A percentile compares a stretch with the other conserved stretches of the same genome.
phyloP scores from a whole-genome alignment of 2,797 vertebrate genomes.

The Carcharodon carcharias region DNA sequence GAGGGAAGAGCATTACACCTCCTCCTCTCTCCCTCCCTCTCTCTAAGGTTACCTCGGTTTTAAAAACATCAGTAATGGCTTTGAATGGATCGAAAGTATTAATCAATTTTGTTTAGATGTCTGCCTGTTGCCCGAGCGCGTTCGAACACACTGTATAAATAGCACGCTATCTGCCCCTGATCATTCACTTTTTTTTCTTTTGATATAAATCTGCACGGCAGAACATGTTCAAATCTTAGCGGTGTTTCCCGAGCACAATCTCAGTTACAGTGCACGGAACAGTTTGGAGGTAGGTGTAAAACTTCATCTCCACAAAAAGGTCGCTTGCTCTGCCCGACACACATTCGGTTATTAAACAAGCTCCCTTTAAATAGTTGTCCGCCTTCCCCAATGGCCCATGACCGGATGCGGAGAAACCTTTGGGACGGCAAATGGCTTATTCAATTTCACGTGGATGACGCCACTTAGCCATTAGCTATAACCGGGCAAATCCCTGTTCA shows the following conservation, averaged over 20 bases:
- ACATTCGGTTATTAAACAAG: slow-evolving; percentile 41
- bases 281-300: neutral
- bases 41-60: neutral
- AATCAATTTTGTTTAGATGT: neutral
- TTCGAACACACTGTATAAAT: neutral
- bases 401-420: slow-evolving; percentile 67
- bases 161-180: neutral
- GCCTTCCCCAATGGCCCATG: slow-evolving; percentile 55
- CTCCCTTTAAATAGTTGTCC: slow-evolving; percentile 38
- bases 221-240: neutral
- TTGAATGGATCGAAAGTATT: neutral
- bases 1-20: neutral
- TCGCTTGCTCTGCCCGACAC: slow-evolving; percentile 45
- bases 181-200: neutral
- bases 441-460: slow-evolving; percentile 75
- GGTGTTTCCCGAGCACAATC: neutral
- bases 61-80: neutral
- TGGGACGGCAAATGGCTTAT: slow-evolving; percentile 68
- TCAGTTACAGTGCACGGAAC: neutral
- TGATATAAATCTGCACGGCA: neutral
- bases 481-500: slow-evolving; percentile 38
- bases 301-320: neutral
- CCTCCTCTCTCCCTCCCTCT: neutral
- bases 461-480: slow-evolving; percentile 66
- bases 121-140: neutral